Conservation (phyloP, 2,113 vertebrate species). For the Egretta garzetta region DNA sequence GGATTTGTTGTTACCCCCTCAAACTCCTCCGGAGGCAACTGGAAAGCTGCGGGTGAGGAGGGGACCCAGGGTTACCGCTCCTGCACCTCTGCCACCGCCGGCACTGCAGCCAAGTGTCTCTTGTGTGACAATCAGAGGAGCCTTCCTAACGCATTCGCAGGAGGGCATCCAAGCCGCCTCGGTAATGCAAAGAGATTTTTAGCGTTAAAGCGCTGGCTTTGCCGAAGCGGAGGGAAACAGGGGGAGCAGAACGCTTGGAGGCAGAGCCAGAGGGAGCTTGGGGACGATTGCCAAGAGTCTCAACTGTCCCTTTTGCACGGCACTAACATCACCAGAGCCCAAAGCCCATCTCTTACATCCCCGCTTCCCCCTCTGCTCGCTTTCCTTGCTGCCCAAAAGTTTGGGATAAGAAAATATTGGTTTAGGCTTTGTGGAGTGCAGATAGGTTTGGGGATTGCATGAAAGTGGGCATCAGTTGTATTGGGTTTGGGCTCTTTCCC, state of each 20-base stretch:
- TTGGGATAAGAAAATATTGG: not conserved
- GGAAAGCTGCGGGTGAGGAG: not conserved
- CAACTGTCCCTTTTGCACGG: not conserved
- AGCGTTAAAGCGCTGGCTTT: not conserved
- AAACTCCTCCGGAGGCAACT: not conserved
- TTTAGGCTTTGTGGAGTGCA: not conserved
- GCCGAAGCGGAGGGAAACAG: not conserved
- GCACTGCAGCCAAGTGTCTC: not conserved
- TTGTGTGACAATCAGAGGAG: not conserved
- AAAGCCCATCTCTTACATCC: not conserved
- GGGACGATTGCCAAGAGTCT: fast-evolving
- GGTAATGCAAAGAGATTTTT: not conserved
- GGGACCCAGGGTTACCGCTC: not conserved
- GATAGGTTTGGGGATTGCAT: not conserved
- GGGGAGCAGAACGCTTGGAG: not conserved
- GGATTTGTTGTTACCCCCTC: not conserved
- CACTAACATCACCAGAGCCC: not conserved
- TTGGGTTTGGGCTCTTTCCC: not conserved
- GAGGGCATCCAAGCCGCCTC: not conserved
- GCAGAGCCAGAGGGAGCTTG: not conserved
- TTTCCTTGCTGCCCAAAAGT: not conserved
- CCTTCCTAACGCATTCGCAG: not conserved
- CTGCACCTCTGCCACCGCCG: not conserved
- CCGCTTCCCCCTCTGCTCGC: fast-evolving
- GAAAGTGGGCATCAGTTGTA: not conserved